Conservation (phyloP, 1,140 invertebrate species). For the Drosophila lacteicornis region DNA sequence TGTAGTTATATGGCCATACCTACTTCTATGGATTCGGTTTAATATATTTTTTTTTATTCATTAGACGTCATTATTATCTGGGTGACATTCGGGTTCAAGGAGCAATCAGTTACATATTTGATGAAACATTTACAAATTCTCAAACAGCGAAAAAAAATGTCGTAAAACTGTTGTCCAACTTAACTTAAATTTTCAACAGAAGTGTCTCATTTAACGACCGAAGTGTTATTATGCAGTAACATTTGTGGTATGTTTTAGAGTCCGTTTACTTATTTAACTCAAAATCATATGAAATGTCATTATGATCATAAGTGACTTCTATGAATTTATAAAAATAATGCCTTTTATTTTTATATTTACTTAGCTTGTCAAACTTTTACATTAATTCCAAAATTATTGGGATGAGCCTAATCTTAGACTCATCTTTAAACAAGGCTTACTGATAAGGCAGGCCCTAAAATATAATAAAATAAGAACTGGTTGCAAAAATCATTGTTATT, state of each 20-base stretch:
- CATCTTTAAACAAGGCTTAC: not conserved
- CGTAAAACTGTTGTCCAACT: not conserved
- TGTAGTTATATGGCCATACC: conserved; percentile 37
- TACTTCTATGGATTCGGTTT: conserved; percentile 33
- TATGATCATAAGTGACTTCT: no score
- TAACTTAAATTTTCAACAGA: no score
- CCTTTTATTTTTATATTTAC: not conserved
- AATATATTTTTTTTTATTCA: conserved; percentile 18
- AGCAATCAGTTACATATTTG: conserved; percentile 38
- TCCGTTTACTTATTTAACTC: not conserved
- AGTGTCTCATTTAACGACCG: not conserved
- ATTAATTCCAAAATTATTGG: not conserved
- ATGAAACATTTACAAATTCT: conserved; percentile 25
- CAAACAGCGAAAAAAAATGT: no score
- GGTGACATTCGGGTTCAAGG: conserved; percentile 40
- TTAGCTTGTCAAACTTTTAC: not conserved
- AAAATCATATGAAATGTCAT: not conserved
- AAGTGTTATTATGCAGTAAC: not conserved
- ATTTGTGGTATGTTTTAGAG: not conserved
- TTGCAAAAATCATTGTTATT: conserved; percentile 4
- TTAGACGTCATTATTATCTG: conserved; percentile 6
- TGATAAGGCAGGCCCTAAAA: not conserved
- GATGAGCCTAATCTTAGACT: not conserved
- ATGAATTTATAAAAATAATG: not conserved
- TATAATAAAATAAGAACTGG: not conserved